Base-by-base conservation (phyloP, 1,140 invertebrate species). In the Aphaenogaster rudis region DNA sequence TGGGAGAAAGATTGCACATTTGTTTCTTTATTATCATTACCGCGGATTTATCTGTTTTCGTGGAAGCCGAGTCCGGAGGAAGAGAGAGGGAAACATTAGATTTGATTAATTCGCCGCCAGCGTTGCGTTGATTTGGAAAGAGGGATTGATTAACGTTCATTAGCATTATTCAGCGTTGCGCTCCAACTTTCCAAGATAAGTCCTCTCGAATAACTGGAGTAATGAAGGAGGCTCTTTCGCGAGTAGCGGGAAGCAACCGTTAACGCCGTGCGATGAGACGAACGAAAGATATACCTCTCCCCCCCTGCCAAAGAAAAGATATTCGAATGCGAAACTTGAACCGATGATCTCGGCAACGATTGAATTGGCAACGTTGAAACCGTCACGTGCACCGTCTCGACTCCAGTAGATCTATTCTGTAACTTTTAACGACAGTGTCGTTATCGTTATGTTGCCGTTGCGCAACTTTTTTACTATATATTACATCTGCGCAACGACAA, bases 121-220 rank as follows among this genome's bases (percentile, higher is more conserved):
- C 5, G 52, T 57, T 42, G 39, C 28, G 13, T 67, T 36, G n/a
- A 54, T 54, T 67, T 21, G 17, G 17, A 39, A 9, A 28, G 59
- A 48, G 33, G 17, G n/a, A 21, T 80, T 67, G 54, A 80, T 80
- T 80, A 42, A 3, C 21, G 17, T 8, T 3, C n/a, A 28, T 33
- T 71, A 17, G 6, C 7, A 52, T 52, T 45, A 15, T 0, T 45
- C 0, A 15, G 21, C 28, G 8, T 61, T 45, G 3, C 15, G 15
- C 9, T 48, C 8, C 4, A 6, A 45, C 21, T 61, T 45, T 61
- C 6, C 8, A 33, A 45, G 21, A 76, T 3, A 3, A 8, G 15
- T n/a, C 3, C 15, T n/a, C 11, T 21, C 50, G 28, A 28, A 28
- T 28, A 28, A 28, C 28, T 28, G 50, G n/a, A 13, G 5, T 67